Percentiles rank a stretch among this genome's conserved stretches.
Conservation (phyloP, 1,140 invertebrate species). For the fruit fly (Drosophila melanogaster) region Release_6_plus_ISO1_MT NC_004354.4:12087001-12087500, state of each 20-base stretch:
- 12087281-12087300: not conserved
- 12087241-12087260: not conserved
- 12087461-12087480: no score
- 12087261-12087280: not conserved
- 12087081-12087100: not conserved
- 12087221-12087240: conserved; percentile 2
- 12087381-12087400: not conserved
- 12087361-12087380: not conserved
- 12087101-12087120: not conserved
- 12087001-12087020: not conserved
- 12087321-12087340: not conserved
- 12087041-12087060: not conserved
- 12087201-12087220: conserved; percentile 27
- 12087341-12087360: no score
- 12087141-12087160: not conserved
- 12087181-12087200: conserved; percentile 5
- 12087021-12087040: not conserved
- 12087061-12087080: not conserved
- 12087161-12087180: not conserved
- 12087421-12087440: no score
- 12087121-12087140: not conserved
- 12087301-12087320: not conserved
- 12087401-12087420: no score
- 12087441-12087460: no score
- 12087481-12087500: no score